A percentile compares a stretch with the other conserved stretches of the same genome.
These are phyloP conservation scores for Notothenia rossii DNA, from an alignment of 2,113 vertebrate species.

Conservation along the genomic window DNA sequence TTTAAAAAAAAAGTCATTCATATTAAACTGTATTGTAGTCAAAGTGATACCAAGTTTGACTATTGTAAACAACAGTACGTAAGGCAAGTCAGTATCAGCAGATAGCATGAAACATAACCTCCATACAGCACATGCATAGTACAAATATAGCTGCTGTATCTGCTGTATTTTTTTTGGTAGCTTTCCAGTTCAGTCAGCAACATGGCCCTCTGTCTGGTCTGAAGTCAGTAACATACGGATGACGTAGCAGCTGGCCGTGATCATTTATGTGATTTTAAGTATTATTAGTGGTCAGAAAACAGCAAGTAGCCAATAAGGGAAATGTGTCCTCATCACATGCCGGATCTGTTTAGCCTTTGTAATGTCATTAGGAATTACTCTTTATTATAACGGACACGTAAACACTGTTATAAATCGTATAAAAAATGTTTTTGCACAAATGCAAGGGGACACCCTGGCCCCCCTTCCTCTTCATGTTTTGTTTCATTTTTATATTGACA, in stretches of 20 bases:
- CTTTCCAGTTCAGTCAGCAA: neutral
- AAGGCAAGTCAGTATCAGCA: neutral
- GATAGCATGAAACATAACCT: slow-evolving; percentile 10
- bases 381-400: neutral
- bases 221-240: slow-evolving; percentile 42
- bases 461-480: neutral
- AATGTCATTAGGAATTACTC: neutral
- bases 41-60: neutral
- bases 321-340: neutral
- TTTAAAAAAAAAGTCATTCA: neutral
- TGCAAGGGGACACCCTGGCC: too few species aligned
- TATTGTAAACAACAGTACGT: neutral
- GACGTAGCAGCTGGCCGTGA: slow-evolving; percentile 40
- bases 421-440: neutral
- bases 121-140: neutral
- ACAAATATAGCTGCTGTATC: neutral
- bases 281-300: neutral
- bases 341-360: neutral
- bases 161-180: neutral
- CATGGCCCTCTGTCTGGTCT: neutral
- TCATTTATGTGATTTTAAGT: slow-evolving; percentile 26
- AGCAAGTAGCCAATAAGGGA: slow-evolving; percentile 5
- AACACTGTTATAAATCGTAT: neutral
- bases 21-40: neutral
- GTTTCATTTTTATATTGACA: neutral